A percentile compares a stretch with the other conserved stretches of the same genome.
These are phyloP conservation scores for Macrosoma leucophasiata DNA, from an alignment of 2,888 invertebrate species.

Conservation along the genomic window DNA sequence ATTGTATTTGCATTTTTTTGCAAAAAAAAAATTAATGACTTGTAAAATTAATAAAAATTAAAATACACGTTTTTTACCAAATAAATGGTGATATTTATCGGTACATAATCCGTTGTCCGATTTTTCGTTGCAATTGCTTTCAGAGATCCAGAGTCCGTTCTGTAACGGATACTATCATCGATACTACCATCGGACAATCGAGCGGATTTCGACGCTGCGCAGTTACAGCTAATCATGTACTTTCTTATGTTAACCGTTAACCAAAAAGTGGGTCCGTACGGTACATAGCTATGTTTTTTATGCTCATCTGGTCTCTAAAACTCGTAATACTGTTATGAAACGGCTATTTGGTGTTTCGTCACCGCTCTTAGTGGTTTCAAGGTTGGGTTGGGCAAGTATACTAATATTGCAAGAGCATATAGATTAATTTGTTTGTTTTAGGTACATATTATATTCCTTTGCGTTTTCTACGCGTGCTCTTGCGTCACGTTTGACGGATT, in stretches of 20 bases:
- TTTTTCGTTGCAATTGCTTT: no score
- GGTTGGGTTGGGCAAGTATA: slow-evolving; percentile 43
- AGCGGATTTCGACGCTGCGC: slow-evolving; percentile 50
- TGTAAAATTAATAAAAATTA: no score
- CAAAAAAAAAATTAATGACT: no score
- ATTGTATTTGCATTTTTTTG: no score
- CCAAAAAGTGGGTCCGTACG: slow-evolving; percentile 69
- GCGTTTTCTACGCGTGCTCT: no score
- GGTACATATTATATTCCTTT: no score
- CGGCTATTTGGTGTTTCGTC: slow-evolving; percentile 55
- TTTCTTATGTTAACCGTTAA: slow-evolving; percentile 60
- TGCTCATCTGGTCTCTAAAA: slow-evolving; percentile 54
- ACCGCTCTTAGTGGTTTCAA: slow-evolving; percentile 43
- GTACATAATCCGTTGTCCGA: no score
- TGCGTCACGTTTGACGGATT: no score
- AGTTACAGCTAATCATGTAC: slow-evolving; percentile 68
- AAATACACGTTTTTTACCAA: no score
- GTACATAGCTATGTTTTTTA: slow-evolving; percentile 59
- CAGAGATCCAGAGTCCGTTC: slow-evolving; percentile 12
- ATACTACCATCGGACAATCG: slow-evolving; percentile 33
- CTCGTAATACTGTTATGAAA: slow-evolving; percentile 71
- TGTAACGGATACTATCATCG: slow-evolving; percentile 45
- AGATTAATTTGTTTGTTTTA: no score
- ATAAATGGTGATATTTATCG: no score
- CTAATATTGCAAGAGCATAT: no score